These are phyloP conservation scores for Netelia virgata DNA, from an alignment of 2,888 invertebrate species.

Conservation along the genomic window DNA sequence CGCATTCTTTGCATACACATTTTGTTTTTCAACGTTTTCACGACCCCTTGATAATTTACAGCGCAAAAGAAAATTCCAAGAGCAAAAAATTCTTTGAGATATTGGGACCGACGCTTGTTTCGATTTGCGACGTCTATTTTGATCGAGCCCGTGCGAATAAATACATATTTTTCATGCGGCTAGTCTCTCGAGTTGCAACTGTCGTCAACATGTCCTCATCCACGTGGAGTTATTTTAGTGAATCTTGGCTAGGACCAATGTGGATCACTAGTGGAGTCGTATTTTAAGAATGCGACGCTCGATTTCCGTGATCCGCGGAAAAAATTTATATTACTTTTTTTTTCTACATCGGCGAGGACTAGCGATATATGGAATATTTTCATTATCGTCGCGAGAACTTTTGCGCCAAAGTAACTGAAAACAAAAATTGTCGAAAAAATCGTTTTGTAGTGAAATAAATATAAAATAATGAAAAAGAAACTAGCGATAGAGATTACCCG, in stretches of 20 bases:
- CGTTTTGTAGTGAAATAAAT: neutral
- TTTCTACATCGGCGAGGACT: neutral
- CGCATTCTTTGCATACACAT: too few relatives aligned
- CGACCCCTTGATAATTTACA: too few relatives aligned
- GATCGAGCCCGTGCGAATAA: neutral
- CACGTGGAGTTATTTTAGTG: conserved; percentile 73
- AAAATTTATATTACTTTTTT: neutral
- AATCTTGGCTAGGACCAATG: conserved; percentile 71
- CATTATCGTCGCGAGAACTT: neutral
- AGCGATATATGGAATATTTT: neutral
- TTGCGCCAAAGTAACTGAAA: neutral
- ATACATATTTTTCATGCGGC: conserved; percentile 15
- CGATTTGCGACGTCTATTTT: conserved; percentile 17
- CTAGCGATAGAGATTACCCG: conserved; percentile 73
- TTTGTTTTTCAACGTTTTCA: too few relatives aligned
- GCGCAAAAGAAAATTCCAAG: too few relatives aligned
- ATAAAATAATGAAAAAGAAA: neutral
- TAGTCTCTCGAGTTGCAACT: conserved; percentile 21
- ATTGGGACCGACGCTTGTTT: neutral
- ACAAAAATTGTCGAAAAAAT: neutral
- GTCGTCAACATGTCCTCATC: conserved; percentile 27
- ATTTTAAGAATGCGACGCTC: conserved; percentile 70
- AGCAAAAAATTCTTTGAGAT: neutral
- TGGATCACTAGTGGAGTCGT: conserved; percentile 70
- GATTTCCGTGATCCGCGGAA: conserved; percentile 14